Evolutionary conservation across 2,888 invertebrate species (phyloP).

Genomic region (Mamestra brassicae): DNA sequence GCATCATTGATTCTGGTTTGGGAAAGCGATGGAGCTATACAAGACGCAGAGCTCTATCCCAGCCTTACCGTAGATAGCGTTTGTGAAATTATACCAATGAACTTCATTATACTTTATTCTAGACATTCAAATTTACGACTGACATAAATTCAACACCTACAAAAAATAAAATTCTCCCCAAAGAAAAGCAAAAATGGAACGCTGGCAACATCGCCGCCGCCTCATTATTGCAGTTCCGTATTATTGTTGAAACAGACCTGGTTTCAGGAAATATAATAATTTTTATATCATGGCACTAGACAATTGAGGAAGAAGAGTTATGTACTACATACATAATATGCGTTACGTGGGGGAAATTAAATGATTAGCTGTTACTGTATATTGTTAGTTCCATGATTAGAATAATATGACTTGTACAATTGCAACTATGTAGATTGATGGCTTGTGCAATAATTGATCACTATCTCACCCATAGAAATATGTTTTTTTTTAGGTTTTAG

Average conservation of each 20-base stretch:
- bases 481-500: too few species aligned
- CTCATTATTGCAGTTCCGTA: slow-evolving; percentile 68
- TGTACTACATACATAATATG: slow-evolving; percentile 14
- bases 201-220: slow-evolving; percentile 54
- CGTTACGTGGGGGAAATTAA: slow-evolving; percentile 33
- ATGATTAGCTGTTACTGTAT: slow-evolving; percentile 33
- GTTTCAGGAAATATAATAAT: slow-evolving; percentile 60
- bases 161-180: slow-evolving; percentile 36
- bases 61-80: too few species aligned
- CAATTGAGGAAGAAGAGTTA: slow-evolving; percentile 50
- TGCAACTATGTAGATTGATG: not conserved
- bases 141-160: not conserved
- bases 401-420: not conserved
- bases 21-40: too few species aligned
- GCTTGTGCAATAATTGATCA: not conserved
- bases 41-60: too few species aligned
- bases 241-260: slow-evolving; percentile 62
- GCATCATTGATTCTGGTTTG: too few species aligned
- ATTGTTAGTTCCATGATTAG: slow-evolving; percentile 7
- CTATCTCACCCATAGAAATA: too few species aligned
- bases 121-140: not conserved
- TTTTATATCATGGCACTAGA: slow-evolving; percentile 55
- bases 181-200: slow-evolving; percentile 26
- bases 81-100: not conserved
- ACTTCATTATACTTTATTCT: too few species aligned